Percentiles rank a stretch among this genome's conserved stretches.
These are phyloP conservation scores for Zeuzera pyrina DNA, from an alignment of 2,888 invertebrate species.

Conservation along the genomic window DNA sequence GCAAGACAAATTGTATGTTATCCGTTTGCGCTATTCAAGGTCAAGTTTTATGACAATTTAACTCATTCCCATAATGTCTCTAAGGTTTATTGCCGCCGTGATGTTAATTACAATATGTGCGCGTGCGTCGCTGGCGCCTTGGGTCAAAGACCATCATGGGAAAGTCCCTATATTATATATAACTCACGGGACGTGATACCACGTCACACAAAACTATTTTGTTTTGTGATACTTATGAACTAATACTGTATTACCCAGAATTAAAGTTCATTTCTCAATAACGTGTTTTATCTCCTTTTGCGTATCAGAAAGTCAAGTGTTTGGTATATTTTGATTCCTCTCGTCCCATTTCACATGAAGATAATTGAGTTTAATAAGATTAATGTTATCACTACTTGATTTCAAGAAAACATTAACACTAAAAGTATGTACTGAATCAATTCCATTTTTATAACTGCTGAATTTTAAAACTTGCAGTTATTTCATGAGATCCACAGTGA, in stretches of 20 bases:
- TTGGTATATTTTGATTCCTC: slow-evolving; percentile 9
- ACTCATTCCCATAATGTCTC: slow-evolving; percentile 36
- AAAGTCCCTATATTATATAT: slow-evolving; percentile 13
- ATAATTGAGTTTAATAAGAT: too few relatives aligned
- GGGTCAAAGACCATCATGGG: slow-evolving; percentile 25
- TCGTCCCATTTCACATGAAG: slow-evolving; percentile 8
- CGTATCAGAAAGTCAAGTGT: slow-evolving; percentile 12
- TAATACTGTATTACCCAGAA: background rate
- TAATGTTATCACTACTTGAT: slow-evolving; percentile 1
- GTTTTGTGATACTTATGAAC: background rate
- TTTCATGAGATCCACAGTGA: too few relatives aligned
- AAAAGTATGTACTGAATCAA: too few relatives aligned
- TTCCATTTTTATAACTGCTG: too few relatives aligned
- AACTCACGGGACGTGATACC: slow-evolving; percentile 17
- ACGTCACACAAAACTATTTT: slow-evolving; percentile 3
- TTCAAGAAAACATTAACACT: too few relatives aligned
- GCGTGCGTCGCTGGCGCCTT: slow-evolving; percentile 25
- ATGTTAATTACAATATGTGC: slow-evolving; percentile 21
- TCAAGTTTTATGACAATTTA: slow-evolving; percentile 41
- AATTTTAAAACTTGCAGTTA: too few relatives aligned
- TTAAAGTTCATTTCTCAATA: background rate
- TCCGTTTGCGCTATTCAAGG: too few relatives aligned
- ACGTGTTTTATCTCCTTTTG: slow-evolving; percentile 3
- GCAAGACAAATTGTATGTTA: too few relatives aligned
- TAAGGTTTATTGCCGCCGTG: slow-evolving; percentile 28